Percentiles rank a stretch among this genome's conserved stretches.
Evolutionary conservation across 2,113 vertebrate species (phyloP).

Genomic region (Chascanopsetta lugubris): DNA sequence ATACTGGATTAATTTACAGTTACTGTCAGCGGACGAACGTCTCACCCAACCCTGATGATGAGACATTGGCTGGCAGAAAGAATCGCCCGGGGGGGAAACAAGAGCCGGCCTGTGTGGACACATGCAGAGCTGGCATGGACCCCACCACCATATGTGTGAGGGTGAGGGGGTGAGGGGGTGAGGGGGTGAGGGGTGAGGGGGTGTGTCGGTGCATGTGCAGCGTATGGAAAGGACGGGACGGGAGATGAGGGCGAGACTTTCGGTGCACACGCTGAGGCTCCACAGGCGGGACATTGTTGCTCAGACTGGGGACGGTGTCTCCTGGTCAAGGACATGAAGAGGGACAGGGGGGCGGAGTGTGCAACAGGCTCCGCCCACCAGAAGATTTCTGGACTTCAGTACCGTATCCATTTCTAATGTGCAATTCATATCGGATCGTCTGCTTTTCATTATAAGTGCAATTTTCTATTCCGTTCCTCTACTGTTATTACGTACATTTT

Average conservation of each 20-base stretch:
- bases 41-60: conserved; percentile 66
- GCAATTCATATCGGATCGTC: no score
- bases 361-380: no score
- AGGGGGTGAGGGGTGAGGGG: conserved; percentile 12
- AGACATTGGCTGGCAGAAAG: conserved; percentile 54
- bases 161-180: conserved; percentile 10
- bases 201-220: conserved; percentile 19
- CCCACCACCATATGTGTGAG: conserved; percentile 29
- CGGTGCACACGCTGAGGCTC: conserved; percentile 23
- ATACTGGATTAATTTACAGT: conserved; percentile 64
- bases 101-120: conserved; percentile 49
- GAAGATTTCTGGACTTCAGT: no score
- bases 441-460: no score
- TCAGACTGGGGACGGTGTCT: conserved; percentile 9
- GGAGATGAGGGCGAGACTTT: conserved; percentile 26
- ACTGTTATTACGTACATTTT: no score
- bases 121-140: conserved; percentile 36
- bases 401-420: no score
- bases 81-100: conserved; percentile 60
- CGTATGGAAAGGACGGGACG: conserved; percentile 14
- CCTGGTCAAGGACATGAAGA: conserved; percentile 7
- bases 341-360: background rate
- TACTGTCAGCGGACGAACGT: conserved; percentile 59
- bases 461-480: no score
- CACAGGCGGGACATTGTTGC: conserved; percentile 40